These are phyloP conservation scores for Oenanthe oenanthe DNA, from an alignment of 2,113 vertebrate genomes.

Conservation along the genomic window DNA sequence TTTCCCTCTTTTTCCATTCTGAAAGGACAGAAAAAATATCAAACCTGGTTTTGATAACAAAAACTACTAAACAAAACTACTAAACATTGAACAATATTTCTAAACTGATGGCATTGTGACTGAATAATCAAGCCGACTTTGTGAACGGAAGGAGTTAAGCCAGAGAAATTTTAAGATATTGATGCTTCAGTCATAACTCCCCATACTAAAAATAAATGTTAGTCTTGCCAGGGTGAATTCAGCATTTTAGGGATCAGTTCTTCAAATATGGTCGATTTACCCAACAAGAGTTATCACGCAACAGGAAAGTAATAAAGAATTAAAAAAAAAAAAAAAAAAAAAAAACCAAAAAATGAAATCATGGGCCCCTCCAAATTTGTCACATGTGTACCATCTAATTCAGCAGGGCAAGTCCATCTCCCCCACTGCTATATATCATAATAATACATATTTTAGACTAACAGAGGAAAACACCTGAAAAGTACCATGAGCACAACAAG, in stretches of 20 bases:
- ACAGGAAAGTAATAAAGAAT: not conserved
- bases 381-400: not conserved
- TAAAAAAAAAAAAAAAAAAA: too few relatives aligned
- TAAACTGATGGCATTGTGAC: not conserved
- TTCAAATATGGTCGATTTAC: not conserved
- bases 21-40: not conserved
- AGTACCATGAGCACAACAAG: not conserved
- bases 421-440: not conserved
- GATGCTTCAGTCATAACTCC: not conserved
- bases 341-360: not conserved
- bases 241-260: not conserved
- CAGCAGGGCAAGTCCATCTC: not conserved
- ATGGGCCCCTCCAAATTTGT: not conserved
- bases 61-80: not conserved
- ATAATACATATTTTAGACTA: not conserved
- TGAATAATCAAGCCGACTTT: not conserved
- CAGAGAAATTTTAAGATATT: not conserved
- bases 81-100: not conserved
- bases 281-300: not conserved
- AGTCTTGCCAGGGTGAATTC: not conserved
- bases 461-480: not conserved
- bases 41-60: not conserved
- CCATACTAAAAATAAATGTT: not conserved
- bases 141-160: not conserved
- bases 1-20: not conserved